Conservation (phyloP, 2,888 invertebrate species). For the Dynastes hyllus region DNA sequence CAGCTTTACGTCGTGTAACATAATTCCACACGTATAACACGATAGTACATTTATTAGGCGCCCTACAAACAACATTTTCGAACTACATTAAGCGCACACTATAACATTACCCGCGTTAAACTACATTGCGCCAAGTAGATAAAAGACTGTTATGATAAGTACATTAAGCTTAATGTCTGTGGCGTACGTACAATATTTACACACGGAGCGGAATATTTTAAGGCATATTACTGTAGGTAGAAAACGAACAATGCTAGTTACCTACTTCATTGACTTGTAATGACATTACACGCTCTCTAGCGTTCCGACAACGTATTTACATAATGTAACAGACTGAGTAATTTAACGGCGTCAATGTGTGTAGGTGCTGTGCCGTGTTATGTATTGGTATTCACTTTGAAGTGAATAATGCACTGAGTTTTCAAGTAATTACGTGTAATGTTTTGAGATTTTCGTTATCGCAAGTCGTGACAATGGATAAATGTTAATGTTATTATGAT, state of each 20-base stretch:
- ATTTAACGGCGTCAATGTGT: slow-evolving; percentile 6
- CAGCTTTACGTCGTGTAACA: neutral
- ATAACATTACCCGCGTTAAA: slow-evolving; percentile 7
- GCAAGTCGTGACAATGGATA: no score
- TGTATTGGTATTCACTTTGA: neutral
- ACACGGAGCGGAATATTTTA: slow-evolving; percentile 29
- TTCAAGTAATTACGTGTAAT: no score
- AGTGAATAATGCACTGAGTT: no score
- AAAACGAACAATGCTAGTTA: slow-evolving; percentile 19
- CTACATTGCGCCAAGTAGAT: slow-evolving; percentile 6
- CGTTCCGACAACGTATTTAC: slow-evolving; percentile 25
- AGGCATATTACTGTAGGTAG: neutral
- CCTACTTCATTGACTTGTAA: slow-evolving; percentile 34
- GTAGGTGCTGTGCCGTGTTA: neutral
- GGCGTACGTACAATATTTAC: slow-evolving; percentile 5
- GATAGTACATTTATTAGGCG: neutral
- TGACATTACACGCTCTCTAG: slow-evolving; percentile 30
- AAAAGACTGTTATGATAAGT: slow-evolving; percentile 35
- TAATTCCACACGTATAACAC: neutral
- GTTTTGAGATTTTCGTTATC: no score
- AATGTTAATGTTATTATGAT: no score
- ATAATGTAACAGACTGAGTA: slow-evolving; percentile 7
- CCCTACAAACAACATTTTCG: slow-evolving; percentile 7
- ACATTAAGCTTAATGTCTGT: slow-evolving; percentile 17
- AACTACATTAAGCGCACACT: slow-evolving; percentile 5